Conservation (phyloP, 2,888 invertebrate species). For the Rhaphigaster nebulosa region DNA sequence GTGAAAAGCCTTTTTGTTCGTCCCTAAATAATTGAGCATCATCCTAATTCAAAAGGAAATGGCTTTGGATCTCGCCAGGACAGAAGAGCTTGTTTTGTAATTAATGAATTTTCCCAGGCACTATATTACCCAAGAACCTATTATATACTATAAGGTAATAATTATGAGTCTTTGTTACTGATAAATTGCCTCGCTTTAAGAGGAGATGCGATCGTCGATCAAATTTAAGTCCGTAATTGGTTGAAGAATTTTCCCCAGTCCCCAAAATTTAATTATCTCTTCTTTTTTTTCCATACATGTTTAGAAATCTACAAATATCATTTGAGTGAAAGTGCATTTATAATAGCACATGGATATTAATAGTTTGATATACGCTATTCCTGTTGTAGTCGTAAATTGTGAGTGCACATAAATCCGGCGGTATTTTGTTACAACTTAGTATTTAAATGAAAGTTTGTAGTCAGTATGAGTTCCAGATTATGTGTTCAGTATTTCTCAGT, state of each 20-base stretch:
- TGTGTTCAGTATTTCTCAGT: too few species aligned
- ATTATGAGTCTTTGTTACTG: constrained; percentile 47
- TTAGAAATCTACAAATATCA: too few species aligned
- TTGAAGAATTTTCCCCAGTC: background rate
- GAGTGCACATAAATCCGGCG: too few species aligned
- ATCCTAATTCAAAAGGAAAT: constrained; percentile 53
- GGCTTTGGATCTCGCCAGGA: constrained; percentile 17
- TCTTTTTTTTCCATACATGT: background rate
- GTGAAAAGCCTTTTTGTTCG: constrained; percentile 52
- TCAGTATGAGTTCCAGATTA: too few species aligned
- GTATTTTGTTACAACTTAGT: too few species aligned
- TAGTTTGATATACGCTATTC: too few species aligned
- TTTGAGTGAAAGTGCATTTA: too few species aligned
- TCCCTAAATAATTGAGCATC: constrained; percentile 54
- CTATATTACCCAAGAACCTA: constrained; percentile 48
- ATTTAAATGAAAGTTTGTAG: too few species aligned
- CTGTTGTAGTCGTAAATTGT: too few species aligned
- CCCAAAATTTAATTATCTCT: background rate
- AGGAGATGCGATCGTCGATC: background rate
- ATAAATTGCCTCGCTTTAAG: constrained; percentile 36
- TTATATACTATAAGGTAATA: constrained; percentile 54
- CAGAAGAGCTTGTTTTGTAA: constrained; percentile 19
- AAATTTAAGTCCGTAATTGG: constrained; percentile 12
- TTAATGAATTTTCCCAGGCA: constrained; percentile 43
- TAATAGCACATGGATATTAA: too few species aligned